Percentiles rank a stretch among this genome's conserved stretches.
Conservation (phyloP, 2,797 vertebrate species). For the Caiman crocodilus region DNA sequence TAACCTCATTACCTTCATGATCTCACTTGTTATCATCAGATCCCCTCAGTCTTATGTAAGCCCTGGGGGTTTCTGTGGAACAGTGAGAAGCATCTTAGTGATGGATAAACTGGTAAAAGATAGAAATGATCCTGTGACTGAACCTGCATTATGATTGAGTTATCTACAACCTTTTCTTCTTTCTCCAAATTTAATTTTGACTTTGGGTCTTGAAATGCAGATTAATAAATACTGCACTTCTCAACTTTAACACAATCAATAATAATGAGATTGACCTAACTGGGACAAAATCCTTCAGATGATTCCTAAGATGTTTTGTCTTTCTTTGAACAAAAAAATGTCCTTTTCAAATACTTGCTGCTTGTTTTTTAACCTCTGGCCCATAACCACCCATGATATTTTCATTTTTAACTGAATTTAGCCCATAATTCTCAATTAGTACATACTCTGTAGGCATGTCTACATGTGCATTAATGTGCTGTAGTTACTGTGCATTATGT, state of each 20-base stretch:
- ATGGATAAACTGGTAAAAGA: conserved; percentile 16
- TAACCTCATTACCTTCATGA: conserved; percentile 61
- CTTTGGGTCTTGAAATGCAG: neutral
- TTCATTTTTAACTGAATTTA: neutral
- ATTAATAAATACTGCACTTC: neutral
- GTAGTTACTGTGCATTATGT: too few relatives aligned
- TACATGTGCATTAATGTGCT: too few relatives aligned
- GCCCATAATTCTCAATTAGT: too few relatives aligned
- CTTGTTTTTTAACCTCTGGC: neutral
- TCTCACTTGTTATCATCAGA: conserved; percentile 58
- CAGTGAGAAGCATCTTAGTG: neutral
- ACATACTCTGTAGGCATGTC: too few relatives aligned
- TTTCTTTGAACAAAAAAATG: neutral
- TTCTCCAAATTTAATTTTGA: conserved; percentile 54
- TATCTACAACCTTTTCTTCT: conserved; percentile 1
- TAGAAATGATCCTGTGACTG: neutral
- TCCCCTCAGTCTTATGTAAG: conserved; percentile 28
- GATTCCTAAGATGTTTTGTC: neutral
- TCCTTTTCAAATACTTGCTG: neutral
- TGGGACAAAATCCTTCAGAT: neutral
- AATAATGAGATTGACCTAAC: neutral
- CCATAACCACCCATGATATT: neutral
- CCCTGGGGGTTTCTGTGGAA: conserved; percentile 27
- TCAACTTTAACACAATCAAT: neutral
- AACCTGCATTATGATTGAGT: neutral